These are phyloP conservation scores for Colius striatus DNA, from an alignment of 2,113 vertebrate genomes.

Conservation along the genomic window DNA sequence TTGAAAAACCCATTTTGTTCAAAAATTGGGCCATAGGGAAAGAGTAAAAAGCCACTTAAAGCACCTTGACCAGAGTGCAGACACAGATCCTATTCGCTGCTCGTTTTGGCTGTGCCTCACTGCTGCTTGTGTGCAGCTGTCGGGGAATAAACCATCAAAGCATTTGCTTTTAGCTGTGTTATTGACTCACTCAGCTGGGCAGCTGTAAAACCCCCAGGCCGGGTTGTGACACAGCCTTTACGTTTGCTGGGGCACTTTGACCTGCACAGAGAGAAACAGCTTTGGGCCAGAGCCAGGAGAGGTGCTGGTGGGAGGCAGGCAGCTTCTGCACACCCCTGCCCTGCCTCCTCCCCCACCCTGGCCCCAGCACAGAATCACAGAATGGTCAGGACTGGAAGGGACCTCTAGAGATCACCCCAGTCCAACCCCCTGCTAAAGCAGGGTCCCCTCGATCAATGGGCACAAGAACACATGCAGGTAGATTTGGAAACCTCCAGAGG, in stretches of 20 bases:
- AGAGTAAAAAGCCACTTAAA: background rate
- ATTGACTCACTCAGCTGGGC: background rate
- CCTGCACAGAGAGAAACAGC: background rate
- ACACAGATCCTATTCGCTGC: background rate
- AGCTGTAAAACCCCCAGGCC: background rate
- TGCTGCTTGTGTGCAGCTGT: background rate
- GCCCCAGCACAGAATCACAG: rapidly evolving
- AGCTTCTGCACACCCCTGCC: rapidly evolving
- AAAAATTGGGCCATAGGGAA: background rate
- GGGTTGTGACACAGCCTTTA: background rate
- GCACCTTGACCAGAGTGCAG: background rate
- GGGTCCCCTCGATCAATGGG: no score
- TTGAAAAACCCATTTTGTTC: background rate
- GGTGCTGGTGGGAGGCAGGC: background rate
- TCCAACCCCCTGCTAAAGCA: no score
- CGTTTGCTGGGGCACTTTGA: background rate
- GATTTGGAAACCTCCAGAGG: no score
- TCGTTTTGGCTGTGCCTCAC: rapidly evolving
- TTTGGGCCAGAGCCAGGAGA: background rate
- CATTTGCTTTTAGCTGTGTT: background rate
- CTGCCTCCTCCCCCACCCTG: no score
- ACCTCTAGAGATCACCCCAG: no score
- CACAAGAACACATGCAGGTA: no score
- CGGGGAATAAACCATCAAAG: background rate
- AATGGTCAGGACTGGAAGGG: no score